Base-by-base conservation (phyloP, 2,113 vertebrate genomes). In the Pelobates fuscus region DNA sequence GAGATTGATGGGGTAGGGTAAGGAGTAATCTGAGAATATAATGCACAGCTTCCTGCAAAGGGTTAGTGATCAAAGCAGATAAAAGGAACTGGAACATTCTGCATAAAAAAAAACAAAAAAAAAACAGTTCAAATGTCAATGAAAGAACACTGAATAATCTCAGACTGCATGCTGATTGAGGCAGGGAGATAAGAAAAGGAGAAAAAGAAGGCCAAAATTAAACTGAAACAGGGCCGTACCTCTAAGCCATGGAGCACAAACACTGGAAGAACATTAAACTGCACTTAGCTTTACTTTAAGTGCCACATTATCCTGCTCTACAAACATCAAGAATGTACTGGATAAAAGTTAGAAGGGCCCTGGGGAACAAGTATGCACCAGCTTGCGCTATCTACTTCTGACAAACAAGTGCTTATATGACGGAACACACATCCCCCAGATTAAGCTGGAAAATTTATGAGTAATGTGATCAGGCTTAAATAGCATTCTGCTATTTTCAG, bases 1-100 rank as follows among this genome's bases (percentile, higher is more conserved):
- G n/a, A n/a, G n/a, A n/a, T n/a, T n/a, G n/a, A n/a, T n/a, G n/a
- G n/a, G n/a, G n/a, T n/a, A n/a, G n/a, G n/a, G n/a, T n/a, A n/a
- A n/a, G n/a, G 2, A 59, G 68, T 26, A 59, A 70, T 24, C 14
- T 7, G 68, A 59, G 68, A 70, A 44, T 7, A 44, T 52, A 26
- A 14, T 30, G 1, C 21, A 70, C 15, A 27, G 66, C 25, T 67
- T 55, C 49, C n/a, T 20, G 44, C 44, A 54, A 67, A 21, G 63
- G 67, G 67, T 32, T 59, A 25, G 15, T 70, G 68, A 70, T 70
- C 68, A 59, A 58, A 70, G 68, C 1, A 23, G 23, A 65, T 23
- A 65, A 32, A 59, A 59, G 30, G 29, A 1, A 24, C 29, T 57
- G 8, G 10, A 24, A 58, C 27, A 69, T 58, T 69, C 52, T 41